Evolutionary conservation across 2,797 vertebrate genomes (phyloP).

Genomic region (Chloroceryle inda): DNA sequence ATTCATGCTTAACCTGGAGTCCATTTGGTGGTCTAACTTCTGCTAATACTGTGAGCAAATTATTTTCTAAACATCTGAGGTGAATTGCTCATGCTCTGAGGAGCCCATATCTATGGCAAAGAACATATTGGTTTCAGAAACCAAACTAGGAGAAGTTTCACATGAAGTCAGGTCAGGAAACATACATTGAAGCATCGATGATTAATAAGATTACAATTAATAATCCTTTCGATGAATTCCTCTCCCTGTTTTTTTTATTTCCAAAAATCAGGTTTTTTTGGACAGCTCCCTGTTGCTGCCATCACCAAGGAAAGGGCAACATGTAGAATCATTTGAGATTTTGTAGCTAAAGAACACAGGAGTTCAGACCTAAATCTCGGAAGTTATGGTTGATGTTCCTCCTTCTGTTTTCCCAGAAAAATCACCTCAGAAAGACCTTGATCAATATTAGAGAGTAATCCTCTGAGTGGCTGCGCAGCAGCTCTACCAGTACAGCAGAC

Average conservation of each 20-base stretch:
- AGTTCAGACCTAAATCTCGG: neutral
- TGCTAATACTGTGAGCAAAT: neutral
- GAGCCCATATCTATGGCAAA: neutral
- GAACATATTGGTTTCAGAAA: neutral
- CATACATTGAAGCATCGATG: neutral
- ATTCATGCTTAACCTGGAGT: neutral
- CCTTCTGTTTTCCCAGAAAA: neutral
- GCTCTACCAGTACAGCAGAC: neutral
- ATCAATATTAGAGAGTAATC: neutral
- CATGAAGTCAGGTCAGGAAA: neutral
- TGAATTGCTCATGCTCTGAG: neutral
- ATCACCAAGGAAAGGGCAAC: neutral
- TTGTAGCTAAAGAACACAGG: neutral
- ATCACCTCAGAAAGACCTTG: neutral
- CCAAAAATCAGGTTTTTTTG: neutral
- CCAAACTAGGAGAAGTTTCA: neutral
- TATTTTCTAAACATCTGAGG: neutral
- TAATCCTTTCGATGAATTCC: neutral
- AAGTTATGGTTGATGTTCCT: neutral
- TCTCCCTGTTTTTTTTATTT: neutral
- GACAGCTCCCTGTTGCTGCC: neutral
- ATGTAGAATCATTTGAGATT: neutral
- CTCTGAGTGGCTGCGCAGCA: neutral
- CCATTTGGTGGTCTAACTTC: neutral
- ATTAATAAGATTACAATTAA: neutral